Conservation (phyloP, 2,797 vertebrate genomes). For the Pangasius djambal region DNA sequence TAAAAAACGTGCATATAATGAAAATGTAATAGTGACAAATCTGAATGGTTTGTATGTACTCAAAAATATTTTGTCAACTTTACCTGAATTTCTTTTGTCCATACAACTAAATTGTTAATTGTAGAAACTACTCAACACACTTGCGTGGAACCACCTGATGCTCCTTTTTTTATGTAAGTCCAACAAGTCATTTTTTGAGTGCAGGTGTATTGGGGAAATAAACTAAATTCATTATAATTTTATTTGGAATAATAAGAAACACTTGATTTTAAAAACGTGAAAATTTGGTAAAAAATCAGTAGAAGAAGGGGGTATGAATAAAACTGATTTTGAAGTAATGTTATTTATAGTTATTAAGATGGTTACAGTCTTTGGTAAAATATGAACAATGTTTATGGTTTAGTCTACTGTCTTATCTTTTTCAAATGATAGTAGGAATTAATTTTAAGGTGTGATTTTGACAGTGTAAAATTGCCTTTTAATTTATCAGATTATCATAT, state of each 20-base stretch:
- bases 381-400: not conserved
- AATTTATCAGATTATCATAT: not conserved
- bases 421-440: not conserved
- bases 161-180: not conserved
- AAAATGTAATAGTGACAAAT: too few relatives aligned
- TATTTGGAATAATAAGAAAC: not conserved
- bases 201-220: not conserved
- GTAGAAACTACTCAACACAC: not conserved
- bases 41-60: too few relatives aligned
- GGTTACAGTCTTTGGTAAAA: not conserved
- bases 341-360: not conserved
- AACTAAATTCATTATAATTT: not conserved
- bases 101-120: too few relatives aligned
- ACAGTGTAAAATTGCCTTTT: not conserved
- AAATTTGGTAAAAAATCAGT: not conserved
- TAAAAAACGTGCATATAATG: too few relatives aligned
- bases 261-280: not conserved
- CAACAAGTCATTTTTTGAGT: slow-evolving; percentile 7
- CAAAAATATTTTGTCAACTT: too few relatives aligned
- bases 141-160: not conserved
- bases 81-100: too few relatives aligned
- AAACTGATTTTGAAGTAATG: not conserved
- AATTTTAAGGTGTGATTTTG: not conserved
- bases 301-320: not conserved
- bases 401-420: not conserved